Percentiles rank a stretch among this genome's conserved stretches.
These are phyloP conservation scores for Embiotoca jacksoni DNA, from an alignment of 2,113 vertebrate species.

Conservation along the genomic window DNA sequence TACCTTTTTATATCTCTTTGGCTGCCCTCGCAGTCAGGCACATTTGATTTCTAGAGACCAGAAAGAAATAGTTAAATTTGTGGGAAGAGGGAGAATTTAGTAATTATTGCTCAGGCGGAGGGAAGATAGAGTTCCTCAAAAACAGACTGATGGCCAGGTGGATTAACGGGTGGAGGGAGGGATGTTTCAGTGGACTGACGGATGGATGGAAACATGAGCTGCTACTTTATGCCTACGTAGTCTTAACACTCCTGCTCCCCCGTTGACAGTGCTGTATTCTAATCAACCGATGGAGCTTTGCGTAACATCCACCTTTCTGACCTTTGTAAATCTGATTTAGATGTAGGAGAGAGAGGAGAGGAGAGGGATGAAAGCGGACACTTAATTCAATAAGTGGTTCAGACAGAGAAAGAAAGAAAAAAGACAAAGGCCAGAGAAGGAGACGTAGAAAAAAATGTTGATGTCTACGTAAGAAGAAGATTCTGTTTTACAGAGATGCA, in stretches of 20 bases:
- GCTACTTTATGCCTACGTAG: background rate
- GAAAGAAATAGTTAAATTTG: too few relatives aligned
- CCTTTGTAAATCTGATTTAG: conserved; percentile 55
- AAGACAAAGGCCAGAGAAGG: background rate
- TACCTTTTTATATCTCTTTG: background rate
- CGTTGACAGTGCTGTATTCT: background rate
- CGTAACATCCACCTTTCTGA: conserved; percentile 31
- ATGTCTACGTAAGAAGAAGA: background rate
- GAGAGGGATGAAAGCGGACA: conserved; percentile 23
- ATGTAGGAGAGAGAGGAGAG: conserved; percentile 24
- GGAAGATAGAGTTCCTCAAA: too few relatives aligned
- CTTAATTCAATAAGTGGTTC: conserved; percentile 47
- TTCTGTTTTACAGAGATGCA: background rate
- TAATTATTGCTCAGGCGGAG: too few relatives aligned
- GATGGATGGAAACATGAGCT: background rate
- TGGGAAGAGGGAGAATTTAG: too few relatives aligned
- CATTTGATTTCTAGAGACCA: too few relatives aligned
- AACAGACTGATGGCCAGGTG: too few relatives aligned
- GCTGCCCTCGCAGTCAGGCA: background rate
- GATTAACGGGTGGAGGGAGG: too few relatives aligned
- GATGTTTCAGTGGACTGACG: background rate
- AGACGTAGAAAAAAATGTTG: background rate
- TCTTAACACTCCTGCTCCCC: background rate
- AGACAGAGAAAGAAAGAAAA: background rate
- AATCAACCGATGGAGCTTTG: conserved; percentile 15